Percentiles rank a stretch among this genome's conserved stretches.
phyloP scores from a whole-genome alignment of 2,113 vertebrate species.

The Anser cygnoides region DNA sequence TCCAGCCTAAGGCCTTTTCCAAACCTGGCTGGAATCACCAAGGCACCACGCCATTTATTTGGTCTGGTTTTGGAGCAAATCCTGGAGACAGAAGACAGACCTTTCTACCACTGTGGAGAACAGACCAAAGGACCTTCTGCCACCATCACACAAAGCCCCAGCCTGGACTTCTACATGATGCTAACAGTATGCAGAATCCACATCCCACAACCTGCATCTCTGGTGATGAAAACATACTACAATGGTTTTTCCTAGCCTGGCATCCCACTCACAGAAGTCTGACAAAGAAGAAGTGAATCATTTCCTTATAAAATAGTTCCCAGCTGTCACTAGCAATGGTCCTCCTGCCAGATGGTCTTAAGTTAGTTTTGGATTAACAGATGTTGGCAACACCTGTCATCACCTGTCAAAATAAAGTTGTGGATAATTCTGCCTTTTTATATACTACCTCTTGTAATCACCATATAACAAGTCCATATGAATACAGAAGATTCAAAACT shows the following conservation, averaged over 20 bases:
- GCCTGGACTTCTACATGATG: background rate
- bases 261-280: background rate
- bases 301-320: background rate
- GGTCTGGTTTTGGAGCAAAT: background rate
- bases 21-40: background rate
- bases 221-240: background rate
- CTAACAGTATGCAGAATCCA: background rate
- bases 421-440: background rate
- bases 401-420: background rate
- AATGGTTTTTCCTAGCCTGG: background rate
- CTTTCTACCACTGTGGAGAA: background rate
- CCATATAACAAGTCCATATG: background rate
- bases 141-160: background rate
- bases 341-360: background rate
- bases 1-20: background rate
- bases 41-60: background rate
- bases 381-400: background rate
- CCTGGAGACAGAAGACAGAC: background rate
- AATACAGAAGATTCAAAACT: background rate
- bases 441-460: background rate
- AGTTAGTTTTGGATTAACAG: background rate
- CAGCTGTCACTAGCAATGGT: background rate
- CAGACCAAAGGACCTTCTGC: background rate
- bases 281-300: background rate
- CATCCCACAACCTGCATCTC: background rate